Conservation (phyloP, 2,797 vertebrate genomes). For the Argyrosomus regius region DNA sequence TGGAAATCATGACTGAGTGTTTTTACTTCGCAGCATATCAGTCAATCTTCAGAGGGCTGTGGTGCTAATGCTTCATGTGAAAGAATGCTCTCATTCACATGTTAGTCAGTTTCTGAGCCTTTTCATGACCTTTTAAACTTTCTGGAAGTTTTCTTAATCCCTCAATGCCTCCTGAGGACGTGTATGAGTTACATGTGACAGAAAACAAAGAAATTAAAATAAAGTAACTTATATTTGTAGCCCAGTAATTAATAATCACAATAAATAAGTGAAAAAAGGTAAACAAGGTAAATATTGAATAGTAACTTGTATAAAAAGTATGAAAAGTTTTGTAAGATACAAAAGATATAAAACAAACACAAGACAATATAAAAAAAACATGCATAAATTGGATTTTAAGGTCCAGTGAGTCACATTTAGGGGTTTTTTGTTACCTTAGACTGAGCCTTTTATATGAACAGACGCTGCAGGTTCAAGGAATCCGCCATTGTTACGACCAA, state of each 20-base stretch:
- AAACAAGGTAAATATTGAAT: neutral
- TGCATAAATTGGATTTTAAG: too few species aligned
- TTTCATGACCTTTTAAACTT: neutral
- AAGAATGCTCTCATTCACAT: neutral
- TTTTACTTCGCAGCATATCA: constrained; percentile 26
- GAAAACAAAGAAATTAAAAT: neutral
- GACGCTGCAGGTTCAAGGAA: too few species aligned
- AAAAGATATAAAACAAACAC: too few species aligned
- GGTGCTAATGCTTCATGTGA: neutral
- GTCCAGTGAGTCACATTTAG: too few species aligned
- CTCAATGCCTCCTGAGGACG: neutral
- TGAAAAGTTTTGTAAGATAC: neutral
- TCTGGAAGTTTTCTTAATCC: neutral
- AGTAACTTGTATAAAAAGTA: neutral
- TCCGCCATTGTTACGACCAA: too few species aligned
- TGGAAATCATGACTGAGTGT: constrained; percentile 40
- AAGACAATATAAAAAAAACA: too few species aligned
- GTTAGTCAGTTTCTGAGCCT: neutral
- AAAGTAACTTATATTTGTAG: neutral
- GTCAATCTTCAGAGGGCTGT: neutral
- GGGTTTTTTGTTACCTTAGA: too few species aligned
- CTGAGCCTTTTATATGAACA: too few species aligned
- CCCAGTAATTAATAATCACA: neutral
- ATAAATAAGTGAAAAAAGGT: neutral
- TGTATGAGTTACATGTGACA: neutral